phyloP scores from a whole-genome alignment of 2,797 vertebrate species.

The Eremophila alpestris region DNA sequence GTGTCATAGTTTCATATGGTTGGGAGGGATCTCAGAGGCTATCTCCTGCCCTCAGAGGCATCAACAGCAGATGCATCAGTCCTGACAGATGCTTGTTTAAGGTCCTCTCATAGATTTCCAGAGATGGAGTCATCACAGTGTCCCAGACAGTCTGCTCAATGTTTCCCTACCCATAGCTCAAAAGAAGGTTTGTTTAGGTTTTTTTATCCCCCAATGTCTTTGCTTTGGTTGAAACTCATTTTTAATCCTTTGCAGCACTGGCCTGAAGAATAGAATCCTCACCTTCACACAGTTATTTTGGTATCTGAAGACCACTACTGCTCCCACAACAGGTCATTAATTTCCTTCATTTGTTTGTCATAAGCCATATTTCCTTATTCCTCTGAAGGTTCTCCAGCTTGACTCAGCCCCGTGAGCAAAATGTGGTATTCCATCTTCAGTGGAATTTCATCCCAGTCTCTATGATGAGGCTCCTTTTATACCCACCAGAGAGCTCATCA shows the following conservation, averaged over 20 bases:
- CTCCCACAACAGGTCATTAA: not conserved
- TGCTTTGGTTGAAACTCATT: not conserved
- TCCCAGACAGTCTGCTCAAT: not conserved
- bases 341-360: not conserved
- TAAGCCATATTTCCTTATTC: not conserved
- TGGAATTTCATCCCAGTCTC: not conserved
- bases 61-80: not conserved
- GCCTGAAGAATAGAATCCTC: not conserved
- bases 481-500: not conserved
- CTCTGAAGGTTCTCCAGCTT: not conserved
- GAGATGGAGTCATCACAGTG: not conserved
- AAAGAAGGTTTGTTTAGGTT: not conserved
- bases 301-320: not conserved
- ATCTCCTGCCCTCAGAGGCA: not conserved
- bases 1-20: not conserved
- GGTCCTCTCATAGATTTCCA: slow-evolving; percentile 2
- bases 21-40: not conserved
- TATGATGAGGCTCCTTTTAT: not conserved
- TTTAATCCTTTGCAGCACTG: not conserved
- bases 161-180: not conserved
- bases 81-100: slow-evolving; percentile 34
- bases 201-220: not conserved
- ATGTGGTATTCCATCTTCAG: not conserved
- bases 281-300: not conserved
- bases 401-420: not conserved